A percentile compares a stretch with the other conserved stretches of the same genome.
phyloP scores from a whole-genome alignment of 1,140 invertebrate genomes.

The Calliphora vicina region DNA sequence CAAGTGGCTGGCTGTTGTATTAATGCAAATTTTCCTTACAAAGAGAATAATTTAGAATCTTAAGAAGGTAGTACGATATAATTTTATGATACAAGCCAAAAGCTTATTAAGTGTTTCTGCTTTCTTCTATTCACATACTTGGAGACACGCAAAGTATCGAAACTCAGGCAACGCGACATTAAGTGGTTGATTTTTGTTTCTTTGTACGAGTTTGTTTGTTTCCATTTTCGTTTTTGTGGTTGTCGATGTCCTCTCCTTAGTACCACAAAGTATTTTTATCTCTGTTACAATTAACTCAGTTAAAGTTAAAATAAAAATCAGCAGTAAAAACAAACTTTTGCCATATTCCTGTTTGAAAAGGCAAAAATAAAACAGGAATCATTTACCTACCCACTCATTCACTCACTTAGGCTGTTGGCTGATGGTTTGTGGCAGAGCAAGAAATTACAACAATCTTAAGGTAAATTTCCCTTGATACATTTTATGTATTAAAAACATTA shows the following conservation, averaged over 20 bases:
- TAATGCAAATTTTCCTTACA: neutral
- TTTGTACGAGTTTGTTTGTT: no score
- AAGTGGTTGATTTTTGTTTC: slow-evolving; percentile 16
- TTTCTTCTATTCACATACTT: neutral
- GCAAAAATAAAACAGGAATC: neutral
- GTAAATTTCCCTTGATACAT: slow-evolving; percentile 27
- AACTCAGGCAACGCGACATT: neutral
- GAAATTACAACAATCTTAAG: slow-evolving; percentile 18
- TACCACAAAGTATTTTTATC: slow-evolving; percentile 40
- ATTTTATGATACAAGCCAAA: neutral
- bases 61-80: slow-evolving; percentile 18
- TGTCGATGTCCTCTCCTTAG: neutral
- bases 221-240: neutral
- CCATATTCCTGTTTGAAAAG: neutral
- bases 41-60: slow-evolving; percentile 18
- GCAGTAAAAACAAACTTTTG: slow-evolving; percentile 21
- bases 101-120: slow-evolving; percentile 20
- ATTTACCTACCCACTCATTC: neutral
- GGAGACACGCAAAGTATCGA: neutral
- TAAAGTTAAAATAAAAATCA: slow-evolving; percentile 3
- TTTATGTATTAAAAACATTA: slow-evolving; percentile 24
- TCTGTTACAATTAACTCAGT: slow-evolving; percentile 38
- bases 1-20: neutral
- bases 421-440: neutral
- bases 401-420: neutral